phyloP scores from a whole-genome alignment of 2,113 vertebrate species.

The Circaetus gallicus region DNA sequence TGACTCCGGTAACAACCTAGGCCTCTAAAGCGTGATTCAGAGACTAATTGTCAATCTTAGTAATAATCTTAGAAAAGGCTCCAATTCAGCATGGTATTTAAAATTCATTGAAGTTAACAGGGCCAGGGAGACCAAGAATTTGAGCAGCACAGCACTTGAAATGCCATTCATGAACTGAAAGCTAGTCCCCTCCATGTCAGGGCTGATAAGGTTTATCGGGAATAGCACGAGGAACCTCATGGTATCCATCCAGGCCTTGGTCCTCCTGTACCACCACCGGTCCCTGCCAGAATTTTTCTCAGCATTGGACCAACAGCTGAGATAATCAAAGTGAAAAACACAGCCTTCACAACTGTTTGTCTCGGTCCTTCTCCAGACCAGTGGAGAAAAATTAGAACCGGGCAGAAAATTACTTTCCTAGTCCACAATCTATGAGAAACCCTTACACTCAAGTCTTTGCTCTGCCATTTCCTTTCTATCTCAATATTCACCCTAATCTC shows the following conservation, averaged over 20 bases:
- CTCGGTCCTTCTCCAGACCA: background rate
- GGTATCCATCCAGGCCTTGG: background rate
- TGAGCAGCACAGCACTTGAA: background rate
- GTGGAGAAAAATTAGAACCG: background rate
- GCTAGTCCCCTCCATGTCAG: background rate
- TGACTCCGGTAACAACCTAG: background rate
- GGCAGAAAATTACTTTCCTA: background rate
- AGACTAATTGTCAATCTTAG: background rate
- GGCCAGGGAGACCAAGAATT: background rate
- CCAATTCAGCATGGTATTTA: background rate
- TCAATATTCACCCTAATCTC: background rate
- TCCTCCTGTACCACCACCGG: background rate
- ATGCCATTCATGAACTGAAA: background rate
- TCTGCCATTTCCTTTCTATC: background rate
- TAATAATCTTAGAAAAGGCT: background rate
- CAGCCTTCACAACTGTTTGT: background rate
- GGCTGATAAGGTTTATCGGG: background rate
- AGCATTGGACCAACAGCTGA: background rate
- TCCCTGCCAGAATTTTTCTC: background rate
- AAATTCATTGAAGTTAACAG: background rate
- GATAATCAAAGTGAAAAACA: background rate
- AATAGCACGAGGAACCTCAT: fast-evolving
- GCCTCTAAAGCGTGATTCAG: background rate
- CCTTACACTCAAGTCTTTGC: background rate
- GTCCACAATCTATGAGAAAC: background rate